These are phyloP conservation scores for Cyclargus thomasi DNA, from an alignment of 1,140 invertebrate genomes.

Conservation along the genomic window DNA sequence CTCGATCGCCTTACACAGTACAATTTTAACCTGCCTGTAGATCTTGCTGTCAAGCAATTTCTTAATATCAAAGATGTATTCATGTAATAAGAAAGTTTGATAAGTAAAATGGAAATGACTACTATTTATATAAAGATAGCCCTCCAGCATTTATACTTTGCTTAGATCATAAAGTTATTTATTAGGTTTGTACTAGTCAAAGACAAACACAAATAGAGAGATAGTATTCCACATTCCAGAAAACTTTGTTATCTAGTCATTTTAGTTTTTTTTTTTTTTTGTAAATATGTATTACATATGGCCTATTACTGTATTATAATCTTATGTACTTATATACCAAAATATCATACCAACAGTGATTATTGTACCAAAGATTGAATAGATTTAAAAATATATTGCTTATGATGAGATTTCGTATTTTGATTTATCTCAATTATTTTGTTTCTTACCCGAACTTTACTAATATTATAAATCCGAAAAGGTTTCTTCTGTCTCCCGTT, in stretches of 20 bases:
- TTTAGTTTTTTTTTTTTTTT: background rate
- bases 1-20: slow-evolving; percentile 90
- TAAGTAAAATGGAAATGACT: background rate
- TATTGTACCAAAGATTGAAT: slow-evolving; percentile 27
- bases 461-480: too few relatives aligned
- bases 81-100: slow-evolving; percentile 63
- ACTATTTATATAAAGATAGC: background rate
- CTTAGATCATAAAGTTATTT: background rate
- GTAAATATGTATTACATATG: slow-evolving; percentile 13
- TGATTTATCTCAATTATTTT: too few relatives aligned
- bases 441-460: too few relatives aligned
- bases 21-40: slow-evolving; percentile 95
- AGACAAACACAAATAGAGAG: background rate
- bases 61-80: slow-evolving; percentile 99
- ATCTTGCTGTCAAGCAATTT: slow-evolving; percentile 95
- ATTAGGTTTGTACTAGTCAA: background rate
- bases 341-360: slow-evolving; percentile 13
- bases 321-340: background rate
- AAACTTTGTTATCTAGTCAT: background rate
- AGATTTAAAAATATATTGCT: slow-evolving; percentile 29
- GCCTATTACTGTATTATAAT: slow-evolving; percentile 7
- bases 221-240: background rate
- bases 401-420: slow-evolving; percentile 39
- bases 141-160: background rate
- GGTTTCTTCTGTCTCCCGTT: too few relatives aligned